phyloP scores from a whole-genome alignment of 1,140 invertebrate species.

The Theocolax elegans region DNA sequence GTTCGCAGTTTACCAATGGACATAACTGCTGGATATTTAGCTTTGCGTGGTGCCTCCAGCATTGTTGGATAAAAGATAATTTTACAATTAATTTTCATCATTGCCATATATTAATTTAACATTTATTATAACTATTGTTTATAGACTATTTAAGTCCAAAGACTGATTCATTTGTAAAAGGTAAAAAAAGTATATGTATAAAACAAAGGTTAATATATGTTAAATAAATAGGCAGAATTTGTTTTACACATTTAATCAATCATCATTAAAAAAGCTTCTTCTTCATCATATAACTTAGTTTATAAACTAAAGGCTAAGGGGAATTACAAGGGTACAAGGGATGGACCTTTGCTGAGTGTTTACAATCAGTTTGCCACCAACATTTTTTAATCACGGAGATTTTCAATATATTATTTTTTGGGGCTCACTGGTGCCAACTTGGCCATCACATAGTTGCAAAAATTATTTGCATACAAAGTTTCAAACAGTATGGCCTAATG shows the following conservation, averaged over 20 bases:
- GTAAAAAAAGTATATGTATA: slow-evolving; percentile 1
- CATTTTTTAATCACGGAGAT: slow-evolving; percentile 32
- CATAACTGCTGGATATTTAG: slow-evolving; percentile 88
- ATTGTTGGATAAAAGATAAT: slow-evolving; percentile 77
- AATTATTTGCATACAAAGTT: slow-evolving; percentile 49
- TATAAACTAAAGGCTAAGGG: slow-evolving; percentile 56
- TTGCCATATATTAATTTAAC: slow-evolving; percentile 3
- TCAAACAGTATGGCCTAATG: slow-evolving; percentile 45
- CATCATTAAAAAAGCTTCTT: slow-evolving; percentile 59
- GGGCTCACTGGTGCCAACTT: slow-evolving; percentile 21
- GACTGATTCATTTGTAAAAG: neutral
- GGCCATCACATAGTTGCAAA: slow-evolving; percentile 46
- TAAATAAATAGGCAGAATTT: slow-evolving; percentile 34
- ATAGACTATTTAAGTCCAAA: neutral
- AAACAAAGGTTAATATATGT: neutral
- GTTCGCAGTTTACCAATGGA: slow-evolving; percentile 89
- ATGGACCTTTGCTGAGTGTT: slow-evolving; percentile 44
- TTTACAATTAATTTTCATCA: neutral
- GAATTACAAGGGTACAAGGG: slow-evolving; percentile 34
- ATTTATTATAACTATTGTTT: neutral
- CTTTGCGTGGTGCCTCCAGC: slow-evolving; percentile 85
- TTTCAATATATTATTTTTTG: slow-evolving; percentile 35
- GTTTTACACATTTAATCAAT: slow-evolving; percentile 56
- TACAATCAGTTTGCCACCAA: slow-evolving; percentile 39
- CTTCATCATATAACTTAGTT: slow-evolving; percentile 59